Base-by-base conservation (phyloP, 2,113 vertebrate species). In the Oncorhynchus tshawytscha region DNA sequence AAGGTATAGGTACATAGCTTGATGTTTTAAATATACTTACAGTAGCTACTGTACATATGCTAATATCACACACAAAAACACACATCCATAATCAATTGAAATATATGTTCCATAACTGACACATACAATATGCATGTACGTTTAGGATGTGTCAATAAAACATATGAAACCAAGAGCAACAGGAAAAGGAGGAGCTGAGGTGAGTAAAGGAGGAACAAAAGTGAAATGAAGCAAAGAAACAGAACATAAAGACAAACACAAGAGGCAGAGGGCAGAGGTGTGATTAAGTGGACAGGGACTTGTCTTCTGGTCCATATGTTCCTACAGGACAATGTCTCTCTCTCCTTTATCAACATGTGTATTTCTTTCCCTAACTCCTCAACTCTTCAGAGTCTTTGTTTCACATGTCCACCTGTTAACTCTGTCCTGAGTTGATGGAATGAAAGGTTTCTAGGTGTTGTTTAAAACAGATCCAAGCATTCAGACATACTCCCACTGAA, bases 101-200 rank as follows among this genome's bases (percentile, higher is more conserved):
- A 34, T 74, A 70, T 79, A 90, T 87, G 85, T 89, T 87, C 86
- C 81, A 74, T 67, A 86, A 67, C 67, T 85, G 77, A 91, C 87
- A 92, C 90, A 92, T 87, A 90, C 82, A 76, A 75, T 89, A 90
- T 92, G 88, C 85, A 90, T 89, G 86, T 90, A 91, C 90, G 84
- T 83, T 91, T 82, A 86, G 75, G 82, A 88, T 89, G 87, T 83
- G 76, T 89, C 76, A 90, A 80, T 84, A 83, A 90, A 92, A 92
- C 82, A 88, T 69, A 88, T 82, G 88, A 81, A 74, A 83, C 81
- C 77, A 87, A 85, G 68, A 84, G 82, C 81, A 84, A 84, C 3
- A 45, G 31, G 34, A 45, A 45, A 74, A 71, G 73, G 9, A 57
- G 74, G 64, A 31, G 71, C 25, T 24, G 70, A 31, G 72, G 54